Evolutionary conservation across 2,113 vertebrate species (phyloP).

Genomic region (Patagioenas fasciata): DNA sequence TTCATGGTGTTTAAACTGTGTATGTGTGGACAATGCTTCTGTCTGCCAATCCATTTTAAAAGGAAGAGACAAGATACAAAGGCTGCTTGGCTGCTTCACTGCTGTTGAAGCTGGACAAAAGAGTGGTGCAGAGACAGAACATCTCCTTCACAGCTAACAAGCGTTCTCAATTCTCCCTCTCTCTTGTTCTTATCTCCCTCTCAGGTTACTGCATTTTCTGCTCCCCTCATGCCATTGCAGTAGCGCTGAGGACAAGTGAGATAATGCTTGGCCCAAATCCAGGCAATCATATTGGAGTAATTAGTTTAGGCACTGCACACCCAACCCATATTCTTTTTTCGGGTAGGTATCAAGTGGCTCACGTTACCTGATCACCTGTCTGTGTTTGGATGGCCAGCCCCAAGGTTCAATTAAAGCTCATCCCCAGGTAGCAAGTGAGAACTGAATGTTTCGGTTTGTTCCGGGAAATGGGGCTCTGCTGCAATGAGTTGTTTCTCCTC

Average conservation of each 20-base stretch:
- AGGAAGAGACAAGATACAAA: slow-evolving; percentile 20
- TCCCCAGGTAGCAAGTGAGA: slow-evolving; percentile 26
- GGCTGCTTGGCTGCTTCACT: background rate
- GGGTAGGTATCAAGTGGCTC: slow-evolving; percentile 57
- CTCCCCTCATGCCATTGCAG: slow-evolving; percentile 68
- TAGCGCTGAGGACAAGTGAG: slow-evolving; percentile 63
- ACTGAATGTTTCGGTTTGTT: slow-evolving; percentile 32
- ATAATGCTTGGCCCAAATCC: slow-evolving; percentile 75
- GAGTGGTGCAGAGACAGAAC: slow-evolving; percentile 10
- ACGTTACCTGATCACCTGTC: slow-evolving; percentile 66
- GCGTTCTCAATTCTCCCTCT: slow-evolving; percentile 13
- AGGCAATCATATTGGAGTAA: slow-evolving; percentile 75
- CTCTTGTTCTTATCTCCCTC: slow-evolving; percentile 55
- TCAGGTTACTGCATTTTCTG: slow-evolving; percentile 63
- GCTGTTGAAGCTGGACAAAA: background rate
- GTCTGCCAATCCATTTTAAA: slow-evolving; percentile 2
- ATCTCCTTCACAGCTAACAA: slow-evolving; percentile 47
- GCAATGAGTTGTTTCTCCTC: slow-evolving; percentile 22
- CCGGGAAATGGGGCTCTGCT: slow-evolving; percentile 45
- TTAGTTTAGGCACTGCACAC: slow-evolving; percentile 72
- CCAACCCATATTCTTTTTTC: slow-evolving; percentile 28
- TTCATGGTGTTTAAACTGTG: background rate
- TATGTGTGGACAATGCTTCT: background rate
- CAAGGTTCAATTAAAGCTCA: slow-evolving; percentile 2
- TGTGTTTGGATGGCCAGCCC: slow-evolving; percentile 35